Conservation (phyloP, 2,797 vertebrate species). For the Pseudocheirus occidentalis region DNA sequence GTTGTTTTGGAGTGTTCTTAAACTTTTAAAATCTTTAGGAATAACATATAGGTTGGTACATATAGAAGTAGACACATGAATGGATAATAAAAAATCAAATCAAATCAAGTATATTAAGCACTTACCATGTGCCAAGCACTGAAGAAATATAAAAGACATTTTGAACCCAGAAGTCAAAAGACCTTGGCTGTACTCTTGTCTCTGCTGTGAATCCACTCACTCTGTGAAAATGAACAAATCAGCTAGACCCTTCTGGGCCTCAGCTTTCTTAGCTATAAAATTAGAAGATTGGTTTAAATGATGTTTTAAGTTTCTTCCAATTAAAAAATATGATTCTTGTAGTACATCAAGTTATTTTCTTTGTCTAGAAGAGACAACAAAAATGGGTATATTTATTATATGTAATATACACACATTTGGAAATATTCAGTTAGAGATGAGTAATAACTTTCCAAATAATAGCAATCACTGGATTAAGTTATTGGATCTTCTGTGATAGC, state of each 20-base stretch:
- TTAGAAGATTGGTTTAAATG: not conserved
- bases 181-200: not conserved
- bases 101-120: not conserved
- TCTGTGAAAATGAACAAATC: not conserved
- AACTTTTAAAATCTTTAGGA: not conserved
- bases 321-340: not conserved
- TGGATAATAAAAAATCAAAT: not conserved
- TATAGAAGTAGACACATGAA: not conserved
- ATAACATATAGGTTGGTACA: not conserved
- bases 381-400: not conserved
- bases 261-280: not conserved
- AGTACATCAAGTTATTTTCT: not conserved
- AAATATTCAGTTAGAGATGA: not conserved
- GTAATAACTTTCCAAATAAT: not conserved
- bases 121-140: not conserved
- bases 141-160: not conserved
- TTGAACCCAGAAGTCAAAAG: not conserved
- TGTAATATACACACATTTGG: not conserved
- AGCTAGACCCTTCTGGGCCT: not conserved
- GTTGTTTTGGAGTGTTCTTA: not conserved
- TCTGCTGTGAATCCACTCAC: not conserved
- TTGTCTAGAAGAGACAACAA: not conserved
- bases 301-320: not conserved
- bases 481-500: too few relatives aligned
- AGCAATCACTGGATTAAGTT: not conserved